Evolutionary conservation across 2,797 vertebrate species (phyloP).

Genomic region (Propithecus deckenii): DNA sequence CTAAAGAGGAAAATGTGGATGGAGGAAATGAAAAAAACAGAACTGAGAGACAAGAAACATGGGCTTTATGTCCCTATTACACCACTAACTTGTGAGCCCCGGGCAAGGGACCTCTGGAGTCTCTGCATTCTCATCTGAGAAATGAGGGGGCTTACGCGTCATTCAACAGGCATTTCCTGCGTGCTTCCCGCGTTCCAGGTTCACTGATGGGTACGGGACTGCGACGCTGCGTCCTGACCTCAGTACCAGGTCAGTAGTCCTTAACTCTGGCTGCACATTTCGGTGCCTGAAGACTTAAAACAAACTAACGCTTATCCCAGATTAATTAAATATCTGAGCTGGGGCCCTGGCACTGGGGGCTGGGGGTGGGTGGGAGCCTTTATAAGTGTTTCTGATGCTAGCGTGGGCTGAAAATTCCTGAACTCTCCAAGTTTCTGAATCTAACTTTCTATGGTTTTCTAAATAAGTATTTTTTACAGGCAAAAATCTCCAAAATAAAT

Average conservation of each 20-base stretch:
- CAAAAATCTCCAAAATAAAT: neutral
- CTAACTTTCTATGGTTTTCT: neutral
- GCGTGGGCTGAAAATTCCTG: neutral
- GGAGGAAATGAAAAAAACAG: neutral
- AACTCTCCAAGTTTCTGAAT: neutral
- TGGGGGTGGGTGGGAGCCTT: neutral
- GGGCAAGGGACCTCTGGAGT: neutral
- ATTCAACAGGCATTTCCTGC: neutral
- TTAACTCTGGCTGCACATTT: neutral
- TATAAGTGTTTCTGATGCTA: neutral
- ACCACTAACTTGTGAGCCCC: neutral
- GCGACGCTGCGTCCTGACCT: neutral
- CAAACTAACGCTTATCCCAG: neutral
- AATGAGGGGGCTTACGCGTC: rapidly evolving
- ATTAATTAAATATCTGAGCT: neutral
- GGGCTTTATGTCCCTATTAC: neutral
- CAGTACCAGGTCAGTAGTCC: neutral
- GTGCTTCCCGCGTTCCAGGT: too few relatives aligned
- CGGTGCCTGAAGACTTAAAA: neutral
- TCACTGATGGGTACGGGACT: too few relatives aligned
- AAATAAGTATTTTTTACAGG: neutral
- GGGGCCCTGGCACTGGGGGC: rapidly evolving
- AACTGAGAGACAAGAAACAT: neutral
- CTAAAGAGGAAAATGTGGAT: neutral
- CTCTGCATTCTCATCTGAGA: neutral